These are phyloP conservation scores for Heteractis magnifica DNA, from an alignment of 92 coral and sea anemone genomes.

Conservation along the genomic window DNA sequence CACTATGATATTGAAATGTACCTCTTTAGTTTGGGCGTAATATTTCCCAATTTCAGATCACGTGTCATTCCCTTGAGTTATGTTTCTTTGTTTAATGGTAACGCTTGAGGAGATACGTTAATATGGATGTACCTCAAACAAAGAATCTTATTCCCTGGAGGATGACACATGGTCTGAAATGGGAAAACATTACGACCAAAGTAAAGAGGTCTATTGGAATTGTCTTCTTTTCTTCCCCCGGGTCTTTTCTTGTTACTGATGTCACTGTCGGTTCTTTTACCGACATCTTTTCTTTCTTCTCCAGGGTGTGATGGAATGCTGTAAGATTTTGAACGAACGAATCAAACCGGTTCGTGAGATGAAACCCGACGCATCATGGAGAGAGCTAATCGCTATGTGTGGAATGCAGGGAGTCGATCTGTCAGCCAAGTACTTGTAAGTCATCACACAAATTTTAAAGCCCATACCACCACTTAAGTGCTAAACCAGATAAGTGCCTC, in stretches of 20 bases:
- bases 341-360: constrained; percentile 47
- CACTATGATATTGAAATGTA: background rate
- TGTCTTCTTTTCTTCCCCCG: background rate
- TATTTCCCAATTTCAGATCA: too few relatives aligned
- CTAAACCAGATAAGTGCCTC: too few relatives aligned
- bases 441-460: background rate
- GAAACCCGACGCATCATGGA: constrained; percentile 45
- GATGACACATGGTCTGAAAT: too few relatives aligned
- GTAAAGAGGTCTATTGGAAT: too few relatives aligned
- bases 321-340: constrained; percentile 55
- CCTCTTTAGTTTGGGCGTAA: background rate
- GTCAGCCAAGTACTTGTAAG: constrained; percentile 56
- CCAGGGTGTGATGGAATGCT: constrained; percentile 59
- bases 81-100: too few relatives aligned
- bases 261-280: background rate
- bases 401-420: constrained; percentile 37
- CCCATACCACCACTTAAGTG: too few relatives aligned
- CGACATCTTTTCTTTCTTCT: background rate
- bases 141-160: too few relatives aligned
- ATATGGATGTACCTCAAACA: too few relatives aligned
- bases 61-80: too few relatives aligned
- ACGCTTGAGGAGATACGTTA: too few relatives aligned
- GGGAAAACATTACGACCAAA: too few relatives aligned
- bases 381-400: constrained; percentile 31
- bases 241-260: background rate